phyloP scores from a whole-genome alignment of 2,888 invertebrate genomes.

The Pheosia gnoma region DNA sequence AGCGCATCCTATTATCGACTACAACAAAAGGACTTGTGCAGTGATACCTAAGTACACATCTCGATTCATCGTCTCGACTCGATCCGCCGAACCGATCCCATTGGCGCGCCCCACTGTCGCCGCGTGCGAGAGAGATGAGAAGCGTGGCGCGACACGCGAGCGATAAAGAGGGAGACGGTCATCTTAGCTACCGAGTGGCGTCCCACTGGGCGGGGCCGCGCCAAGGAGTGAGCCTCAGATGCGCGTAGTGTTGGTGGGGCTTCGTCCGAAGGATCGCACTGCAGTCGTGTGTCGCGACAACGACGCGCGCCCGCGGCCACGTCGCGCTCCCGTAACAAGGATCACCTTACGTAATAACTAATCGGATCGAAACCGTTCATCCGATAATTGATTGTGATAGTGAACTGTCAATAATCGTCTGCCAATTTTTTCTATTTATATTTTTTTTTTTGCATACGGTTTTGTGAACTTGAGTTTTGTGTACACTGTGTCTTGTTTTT shows the following conservation, averaged over 20 bases:
- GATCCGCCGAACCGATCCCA: slow-evolving; percentile 81
- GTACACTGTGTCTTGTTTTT: slow-evolving; percentile 69
- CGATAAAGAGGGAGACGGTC: slow-evolving; percentile 79
- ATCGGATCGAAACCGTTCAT: slow-evolving; percentile 69
- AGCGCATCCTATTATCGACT: slow-evolving; percentile 84
- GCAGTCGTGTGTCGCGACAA: slow-evolving; percentile 81
- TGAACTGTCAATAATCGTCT: slow-evolving; percentile 66
- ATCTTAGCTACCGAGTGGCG: slow-evolving; percentile 82
- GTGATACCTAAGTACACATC: slow-evolving; percentile 84
- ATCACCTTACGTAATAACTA: slow-evolving; percentile 78
- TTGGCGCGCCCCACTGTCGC: slow-evolving; percentile 84
- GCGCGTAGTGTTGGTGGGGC: slow-evolving; percentile 86
- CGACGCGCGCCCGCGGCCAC: slow-evolving; percentile 75
- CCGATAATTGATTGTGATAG: slow-evolving; percentile 79
- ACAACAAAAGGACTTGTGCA: slow-evolving; percentile 83
- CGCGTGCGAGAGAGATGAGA: slow-evolving; percentile 69
- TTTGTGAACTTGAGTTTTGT: slow-evolving; percentile 67
- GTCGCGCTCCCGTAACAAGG: slow-evolving; percentile 54
- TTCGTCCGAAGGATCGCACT: slow-evolving; percentile 84
- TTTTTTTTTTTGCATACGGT: slow-evolving; percentile 35
- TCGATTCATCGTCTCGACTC: slow-evolving; percentile 84
- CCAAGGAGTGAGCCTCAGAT: slow-evolving; percentile 84
- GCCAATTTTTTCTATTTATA: slow-evolving; percentile 51
- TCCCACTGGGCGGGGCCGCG: slow-evolving; percentile 86
- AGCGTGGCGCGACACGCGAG: slow-evolving; percentile 50